Conservation (phyloP, 2,888 invertebrate species). For the Aspidiotus rigidus region DNA sequence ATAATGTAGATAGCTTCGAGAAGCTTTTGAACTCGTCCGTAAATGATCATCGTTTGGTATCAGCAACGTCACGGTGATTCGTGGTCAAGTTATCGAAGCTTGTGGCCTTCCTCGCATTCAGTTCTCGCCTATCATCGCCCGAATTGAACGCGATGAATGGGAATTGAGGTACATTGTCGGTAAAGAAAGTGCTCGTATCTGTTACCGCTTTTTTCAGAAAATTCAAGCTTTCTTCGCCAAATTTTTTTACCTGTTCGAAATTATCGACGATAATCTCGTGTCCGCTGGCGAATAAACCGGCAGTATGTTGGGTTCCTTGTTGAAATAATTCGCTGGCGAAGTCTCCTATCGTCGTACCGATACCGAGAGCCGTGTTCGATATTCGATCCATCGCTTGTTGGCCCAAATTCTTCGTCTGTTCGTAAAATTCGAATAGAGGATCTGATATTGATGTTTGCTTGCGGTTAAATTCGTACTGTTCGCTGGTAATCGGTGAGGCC, state of each 20-base stretch:
- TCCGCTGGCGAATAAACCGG: conserved; percentile 1
- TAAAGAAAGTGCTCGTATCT: neutral
- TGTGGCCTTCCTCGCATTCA: no score
- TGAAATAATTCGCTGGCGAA: neutral
- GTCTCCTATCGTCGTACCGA: neutral
- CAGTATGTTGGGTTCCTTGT: neutral
- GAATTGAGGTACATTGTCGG: neutral
- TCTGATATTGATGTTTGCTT: neutral
- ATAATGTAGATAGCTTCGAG: no score
- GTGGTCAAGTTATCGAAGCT: no score
- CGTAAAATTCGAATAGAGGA: neutral
- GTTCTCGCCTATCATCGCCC: no score
- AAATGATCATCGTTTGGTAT: no score
- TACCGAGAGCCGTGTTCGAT: neutral
- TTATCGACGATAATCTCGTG: conserved; percentile 7
- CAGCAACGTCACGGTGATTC: no score
- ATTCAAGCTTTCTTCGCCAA: conserved; percentile 11
- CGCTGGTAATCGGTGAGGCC: neutral
- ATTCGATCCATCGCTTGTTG: neutral
- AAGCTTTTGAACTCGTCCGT: no score
- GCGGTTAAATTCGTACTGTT: neutral
- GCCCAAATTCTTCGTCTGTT: neutral
- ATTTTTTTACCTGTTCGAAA: conserved; percentile 13
- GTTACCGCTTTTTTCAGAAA: conserved; percentile 14
- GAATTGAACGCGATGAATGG: neutral